Conservation (phyloP, 2,797 vertebrate species). For the Macropus fuliginosus region DNA sequence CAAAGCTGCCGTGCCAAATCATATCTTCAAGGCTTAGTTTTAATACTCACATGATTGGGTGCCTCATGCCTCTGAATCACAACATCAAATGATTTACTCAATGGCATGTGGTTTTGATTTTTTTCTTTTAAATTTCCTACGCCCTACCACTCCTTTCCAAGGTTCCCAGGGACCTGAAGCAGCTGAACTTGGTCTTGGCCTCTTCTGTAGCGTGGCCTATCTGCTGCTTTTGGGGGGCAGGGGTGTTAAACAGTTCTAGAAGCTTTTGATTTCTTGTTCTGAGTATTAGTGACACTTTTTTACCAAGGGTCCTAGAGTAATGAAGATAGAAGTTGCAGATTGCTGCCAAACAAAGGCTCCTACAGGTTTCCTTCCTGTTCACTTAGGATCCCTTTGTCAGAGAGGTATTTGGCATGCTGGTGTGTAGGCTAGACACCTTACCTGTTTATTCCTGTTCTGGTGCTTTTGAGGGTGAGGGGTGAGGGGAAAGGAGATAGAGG, state of each 20-base stretch:
- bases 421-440: not conserved
- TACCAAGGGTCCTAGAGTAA: not conserved
- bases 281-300: not conserved
- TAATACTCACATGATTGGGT: conserved; percentile 80
- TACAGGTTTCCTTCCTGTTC: not conserved
- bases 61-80: conserved; percentile 86
- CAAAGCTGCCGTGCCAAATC: conserved; percentile 68
- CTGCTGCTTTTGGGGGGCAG: not conserved
- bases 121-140: conserved; percentile 69
- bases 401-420: not conserved
- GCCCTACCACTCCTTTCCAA: not conserved
- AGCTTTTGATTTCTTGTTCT: conserved; percentile 46
- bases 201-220: conserved; percentile 27
- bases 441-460: not conserved
- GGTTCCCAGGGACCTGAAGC: conserved; percentile 54
- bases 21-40: conserved; percentile 77
- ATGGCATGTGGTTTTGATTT: conserved; percentile 62
- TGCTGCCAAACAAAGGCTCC: not conserved
- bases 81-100: conserved; percentile 83
- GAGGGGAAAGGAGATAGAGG: not conserved
- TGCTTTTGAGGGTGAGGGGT: not conserved
- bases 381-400: not conserved
- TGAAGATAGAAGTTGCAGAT: not conserved
- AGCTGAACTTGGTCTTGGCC: not conserved
- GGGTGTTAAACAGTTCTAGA: not conserved